Percentiles rank a stretch among this genome's conserved stretches.
These are phyloP conservation scores for Falco peregrinus DNA, from an alignment of 2,797 vertebrate species.

Conservation along the genomic window DNA sequence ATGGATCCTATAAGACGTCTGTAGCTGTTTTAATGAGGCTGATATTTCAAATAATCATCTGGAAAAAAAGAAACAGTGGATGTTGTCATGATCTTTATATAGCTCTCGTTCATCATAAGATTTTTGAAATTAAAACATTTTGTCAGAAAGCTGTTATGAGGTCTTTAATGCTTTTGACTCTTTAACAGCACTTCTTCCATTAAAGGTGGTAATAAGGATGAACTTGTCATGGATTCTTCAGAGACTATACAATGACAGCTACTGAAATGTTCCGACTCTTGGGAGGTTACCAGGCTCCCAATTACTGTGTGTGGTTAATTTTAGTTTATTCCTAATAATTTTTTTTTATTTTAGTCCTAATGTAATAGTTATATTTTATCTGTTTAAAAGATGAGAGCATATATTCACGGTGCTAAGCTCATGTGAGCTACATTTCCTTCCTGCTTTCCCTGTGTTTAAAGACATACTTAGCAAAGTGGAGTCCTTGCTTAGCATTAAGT, in stretches of 20 bases:
- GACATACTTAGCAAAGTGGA: background rate
- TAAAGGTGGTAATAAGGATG: background rate
- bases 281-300: background rate
- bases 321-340: background rate
- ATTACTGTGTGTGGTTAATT: background rate
- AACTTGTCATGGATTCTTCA: background rate
- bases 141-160: conserved; percentile 19
- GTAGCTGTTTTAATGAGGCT: background rate
- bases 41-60: conserved; percentile 20
- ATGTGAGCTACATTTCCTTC: background rate
- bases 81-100: background rate
- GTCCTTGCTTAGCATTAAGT: background rate
- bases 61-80: background rate
- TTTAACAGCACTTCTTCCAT: background rate
- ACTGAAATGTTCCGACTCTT: background rate
- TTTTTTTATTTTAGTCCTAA: background rate
- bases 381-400: background rate
- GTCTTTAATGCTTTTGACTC: conserved; percentile 9
- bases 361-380: background rate
- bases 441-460: background rate
- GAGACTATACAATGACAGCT: background rate
- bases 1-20: background rate
- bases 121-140: conserved; percentile 17
- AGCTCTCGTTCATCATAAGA: background rate
- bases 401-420: background rate